Evolutionary conservation across 2,797 vertebrate genomes (phyloP).

Genomic region (Cossypha heuglini): DNA sequence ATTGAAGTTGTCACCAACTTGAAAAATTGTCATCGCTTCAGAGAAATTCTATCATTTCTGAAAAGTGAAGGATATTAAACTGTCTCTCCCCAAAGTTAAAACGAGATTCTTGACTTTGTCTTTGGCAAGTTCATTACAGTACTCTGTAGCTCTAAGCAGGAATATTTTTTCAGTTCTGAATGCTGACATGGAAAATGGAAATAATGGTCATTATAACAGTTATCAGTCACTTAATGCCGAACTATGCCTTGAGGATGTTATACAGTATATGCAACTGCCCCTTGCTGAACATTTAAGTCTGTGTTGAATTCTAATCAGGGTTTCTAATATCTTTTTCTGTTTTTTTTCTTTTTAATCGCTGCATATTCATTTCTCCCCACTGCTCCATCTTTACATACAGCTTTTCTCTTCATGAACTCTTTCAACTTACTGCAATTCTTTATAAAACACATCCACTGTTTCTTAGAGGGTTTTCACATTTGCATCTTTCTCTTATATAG

Average conservation of each 20-base stretch:
- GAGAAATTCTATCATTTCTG: background rate
- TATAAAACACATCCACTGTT: background rate
- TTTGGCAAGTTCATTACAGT: constrained; percentile 6
- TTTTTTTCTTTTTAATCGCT: background rate
- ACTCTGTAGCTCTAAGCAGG: background rate
- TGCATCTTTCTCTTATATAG: background rate
- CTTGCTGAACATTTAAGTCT: background rate
- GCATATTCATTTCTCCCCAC: background rate
- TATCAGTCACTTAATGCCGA: background rate
- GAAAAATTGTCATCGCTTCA: background rate
- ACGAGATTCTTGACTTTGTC: constrained; percentile 3
- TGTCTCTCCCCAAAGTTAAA: background rate
- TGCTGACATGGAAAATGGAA: background rate
- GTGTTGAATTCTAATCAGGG: background rate
- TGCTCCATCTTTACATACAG: background rate
- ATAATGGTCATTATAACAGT: constrained; percentile 14
- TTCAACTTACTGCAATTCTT: background rate
- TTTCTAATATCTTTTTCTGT: background rate
- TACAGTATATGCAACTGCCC: background rate
- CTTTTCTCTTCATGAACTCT: background rate
- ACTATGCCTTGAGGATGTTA: background rate
- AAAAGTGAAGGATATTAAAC: constrained; percentile 12
- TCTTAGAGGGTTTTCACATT: background rate
- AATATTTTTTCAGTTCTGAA: background rate
- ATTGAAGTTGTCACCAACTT: background rate